phyloP scores from a whole-genome alignment of 2,113 vertebrate species.

The Coptodon rendalli region DNA sequence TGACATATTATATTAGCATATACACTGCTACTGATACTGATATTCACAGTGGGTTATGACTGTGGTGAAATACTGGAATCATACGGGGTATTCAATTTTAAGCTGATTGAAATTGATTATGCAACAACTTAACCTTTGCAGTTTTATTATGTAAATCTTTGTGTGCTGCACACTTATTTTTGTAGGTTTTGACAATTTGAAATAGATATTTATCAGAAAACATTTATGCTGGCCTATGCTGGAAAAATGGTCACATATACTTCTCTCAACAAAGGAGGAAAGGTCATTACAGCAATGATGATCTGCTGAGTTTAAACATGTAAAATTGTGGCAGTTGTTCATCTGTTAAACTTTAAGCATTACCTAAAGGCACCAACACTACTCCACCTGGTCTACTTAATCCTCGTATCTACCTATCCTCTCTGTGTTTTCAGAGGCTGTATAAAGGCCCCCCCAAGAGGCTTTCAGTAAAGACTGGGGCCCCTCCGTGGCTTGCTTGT shows the following conservation, averaged over 20 bases:
- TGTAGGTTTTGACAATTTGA: not conserved
- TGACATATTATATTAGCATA: not conserved
- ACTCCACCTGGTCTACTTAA: not conserved
- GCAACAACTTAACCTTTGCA: not conserved
- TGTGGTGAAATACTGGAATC: not conserved
- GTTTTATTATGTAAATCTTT: not conserved
- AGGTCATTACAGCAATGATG: not conserved
- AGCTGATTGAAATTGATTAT: not conserved
- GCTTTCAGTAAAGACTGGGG: constrained; percentile 5
- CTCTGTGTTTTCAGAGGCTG: not conserved
- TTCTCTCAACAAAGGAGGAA: not conserved
- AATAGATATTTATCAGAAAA: not conserved
- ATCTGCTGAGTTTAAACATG: not conserved
- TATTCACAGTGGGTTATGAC: not conserved
- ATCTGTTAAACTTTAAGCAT: constrained; percentile 21
- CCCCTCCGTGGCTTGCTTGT: constrained; percentile 29
- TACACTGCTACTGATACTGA: not conserved
- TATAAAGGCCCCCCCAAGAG: constrained; percentile 8
- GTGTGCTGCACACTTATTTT: not conserved
- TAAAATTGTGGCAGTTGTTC: constrained; percentile 6
- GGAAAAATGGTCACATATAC: not conserved
- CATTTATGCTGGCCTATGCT: not conserved
- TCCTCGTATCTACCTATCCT: not conserved
- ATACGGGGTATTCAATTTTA: not conserved
- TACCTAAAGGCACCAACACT: constrained; percentile 8